Evolutionary conservation across 2,797 vertebrate genomes (phyloP).

Genomic region (Alca torda): DNA sequence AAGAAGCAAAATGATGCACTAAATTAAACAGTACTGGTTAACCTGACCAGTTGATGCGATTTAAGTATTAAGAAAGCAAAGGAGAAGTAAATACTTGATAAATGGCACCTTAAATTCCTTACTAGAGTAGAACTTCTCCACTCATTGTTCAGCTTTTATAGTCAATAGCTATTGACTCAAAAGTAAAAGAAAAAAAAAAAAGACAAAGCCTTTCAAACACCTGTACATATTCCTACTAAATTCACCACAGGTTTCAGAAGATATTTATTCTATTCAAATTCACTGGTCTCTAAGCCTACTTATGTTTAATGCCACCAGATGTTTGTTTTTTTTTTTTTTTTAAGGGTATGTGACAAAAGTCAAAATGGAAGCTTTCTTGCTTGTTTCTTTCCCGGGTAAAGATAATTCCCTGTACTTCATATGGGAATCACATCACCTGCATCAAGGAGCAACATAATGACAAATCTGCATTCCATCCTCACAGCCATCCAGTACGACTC

Average conservation of each 20-base stretch:
- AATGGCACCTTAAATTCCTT: not conserved
- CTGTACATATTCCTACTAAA: not conserved
- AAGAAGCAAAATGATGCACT: not conserved
- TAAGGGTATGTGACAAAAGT: not conserved
- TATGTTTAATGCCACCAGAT: not conserved
- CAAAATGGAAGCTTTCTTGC: conserved; percentile 13
- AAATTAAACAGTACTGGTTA: not conserved
- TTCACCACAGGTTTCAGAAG: not conserved
- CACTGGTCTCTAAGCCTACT: not conserved
- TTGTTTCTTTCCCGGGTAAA: not conserved
- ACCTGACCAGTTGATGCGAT: not conserved
- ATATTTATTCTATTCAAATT: not conserved
- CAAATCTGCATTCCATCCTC: conserved; percentile 70
- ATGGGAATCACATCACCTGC: conserved; percentile 56
- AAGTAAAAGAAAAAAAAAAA: not conserved
- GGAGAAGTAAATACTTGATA: not conserved
- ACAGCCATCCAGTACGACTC: conserved; percentile 53
- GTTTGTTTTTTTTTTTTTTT: not conserved
- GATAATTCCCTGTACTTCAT: conserved; percentile 23
- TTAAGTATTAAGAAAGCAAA: not conserved
- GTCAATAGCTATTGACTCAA: not conserved
- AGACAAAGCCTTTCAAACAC: not conserved
- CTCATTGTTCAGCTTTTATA: not conserved
- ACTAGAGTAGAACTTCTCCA: not conserved
- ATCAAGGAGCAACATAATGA: conserved; percentile 57